Evolutionary conservation across 1,140 invertebrate genomes (phyloP), one percentile per base, ranked within the genome.

Genomic region (Pogonognathellus flavescens): DNA sequence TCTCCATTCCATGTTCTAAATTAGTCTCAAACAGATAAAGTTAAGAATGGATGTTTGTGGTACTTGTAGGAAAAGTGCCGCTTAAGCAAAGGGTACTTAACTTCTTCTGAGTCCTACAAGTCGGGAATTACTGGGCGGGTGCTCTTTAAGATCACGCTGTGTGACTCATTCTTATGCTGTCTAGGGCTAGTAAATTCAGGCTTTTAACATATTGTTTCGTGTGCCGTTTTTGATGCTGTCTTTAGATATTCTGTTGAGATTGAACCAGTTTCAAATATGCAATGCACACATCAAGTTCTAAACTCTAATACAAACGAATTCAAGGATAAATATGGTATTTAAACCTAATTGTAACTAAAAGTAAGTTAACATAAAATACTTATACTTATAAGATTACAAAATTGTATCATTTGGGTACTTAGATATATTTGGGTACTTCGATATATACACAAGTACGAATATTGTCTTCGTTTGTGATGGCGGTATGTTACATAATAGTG

Each of bases 141-240:
- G 52, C 80, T 81, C 16, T 80, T 18, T 81, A 81, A 59, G 50
- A 81, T 81, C 80, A 81, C 14, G 80, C 80, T 81, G 80, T 55
- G 80, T 18, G 55, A 52, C 53, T 82, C 80, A 82, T 82, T 57
- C 80, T 82, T 82, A 82, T 53, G 80, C 50, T 55, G 55, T 25
- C 50, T 59, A 59, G 14, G 22, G 52, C 55, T 25, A n/a, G 16
- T 82, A 57, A 82, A 82, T 57, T 82, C 20, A 18, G 31, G 20
- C 80, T 55, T 31, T 55, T 82, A 57, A 82, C 50, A 18, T 18
- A 16, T 50, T 57, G 11, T 2, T 76, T 16, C 70, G 70, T 76
- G 25, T 76, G 70, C 70, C 41, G 11, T 76, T 50, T 76, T 16
- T n/a, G 53, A 57, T 57, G 53, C n/a, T 13, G 2, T 57, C 2